Evolutionary conservation across 2,113 vertebrate species (phyloP).

Genomic region (Eulacestoma nigropectus): DNA sequence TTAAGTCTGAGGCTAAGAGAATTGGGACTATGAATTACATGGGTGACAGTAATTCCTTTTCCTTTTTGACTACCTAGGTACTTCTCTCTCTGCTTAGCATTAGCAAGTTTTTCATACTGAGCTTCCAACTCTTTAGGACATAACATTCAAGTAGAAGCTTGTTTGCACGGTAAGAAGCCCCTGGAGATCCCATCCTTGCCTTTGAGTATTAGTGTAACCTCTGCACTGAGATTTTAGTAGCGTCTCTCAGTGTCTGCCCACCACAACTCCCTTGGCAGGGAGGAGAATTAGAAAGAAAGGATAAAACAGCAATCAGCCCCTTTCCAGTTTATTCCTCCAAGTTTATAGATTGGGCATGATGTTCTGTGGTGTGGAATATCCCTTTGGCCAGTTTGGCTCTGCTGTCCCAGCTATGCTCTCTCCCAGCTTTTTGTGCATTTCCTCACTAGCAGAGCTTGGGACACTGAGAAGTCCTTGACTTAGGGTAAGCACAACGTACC

Average conservation of each 20-base stretch:
- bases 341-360: background rate
- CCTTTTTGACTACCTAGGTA: background rate
- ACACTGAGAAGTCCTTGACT: background rate
- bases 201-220: background rate
- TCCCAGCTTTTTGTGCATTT: background rate
- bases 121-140: background rate
- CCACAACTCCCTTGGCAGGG: no score
- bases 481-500: background rate
- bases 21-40: background rate
- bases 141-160: background rate
- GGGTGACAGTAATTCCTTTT: background rate
- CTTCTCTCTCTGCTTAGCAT: background rate
- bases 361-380: background rate
- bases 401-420: accelerated
- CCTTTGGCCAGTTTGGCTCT: background rate
- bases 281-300: background rate
- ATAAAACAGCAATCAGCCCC: background rate
- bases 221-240: background rate
- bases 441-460: background rate
- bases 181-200: background rate
- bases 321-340: accelerated
- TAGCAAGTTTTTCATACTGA: background rate
- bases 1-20: background rate
- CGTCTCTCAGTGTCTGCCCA: background rate
- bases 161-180: background rate